Base-by-base conservation (phyloP, 2,113 vertebrate species). In the Grammomys dolichurus region DNA sequence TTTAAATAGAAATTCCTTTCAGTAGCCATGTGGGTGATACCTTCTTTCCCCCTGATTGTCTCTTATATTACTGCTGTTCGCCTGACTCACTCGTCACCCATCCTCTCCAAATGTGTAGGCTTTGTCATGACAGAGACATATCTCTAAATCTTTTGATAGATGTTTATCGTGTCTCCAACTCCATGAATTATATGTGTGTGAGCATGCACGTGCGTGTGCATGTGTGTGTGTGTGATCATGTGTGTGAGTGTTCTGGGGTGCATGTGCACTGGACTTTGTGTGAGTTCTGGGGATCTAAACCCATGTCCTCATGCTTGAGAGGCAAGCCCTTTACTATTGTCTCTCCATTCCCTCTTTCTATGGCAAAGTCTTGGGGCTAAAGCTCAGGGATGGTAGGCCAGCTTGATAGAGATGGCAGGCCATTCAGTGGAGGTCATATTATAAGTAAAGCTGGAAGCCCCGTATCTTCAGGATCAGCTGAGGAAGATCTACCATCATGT, bases 11-110 rank as follows among this genome's bases (percentile, higher is more conserved):
- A 11, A 72, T 92, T 73, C 82, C 43, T 46, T 63, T 63, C 28
- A 51, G 24, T 40, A 4, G 0, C 0, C 86, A 84, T 1, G 31
- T 9, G 95, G 96, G 63, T 70, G 65, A 73, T 85, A 8, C 48
- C 89, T 81, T 96, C 84, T 91, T 3, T 97, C 24, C 46, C 80
- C 67, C 93, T 60, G 81, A 93, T 90, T 58, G 70, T 28, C 28
- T 96, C 93, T 92, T 90, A 81, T 89, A 81, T 90, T 88, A 92
- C 82, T 90, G 51, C 72, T 92, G 2, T 87, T 73, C 95, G 58
- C 92, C 54, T 60, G 78, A 76, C 69, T 95, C 76, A 91, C 28
- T 85, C 63, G 86, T 82, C 43, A 91, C 58, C 93, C 78, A 89
- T 67, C 60, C 93, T 97, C 26, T 94, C 80, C 80, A 87, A 96